Evolutionary conservation across 2,113 vertebrate genomes (phyloP).

Genomic region (Poicephalus gulielmi): DNA sequence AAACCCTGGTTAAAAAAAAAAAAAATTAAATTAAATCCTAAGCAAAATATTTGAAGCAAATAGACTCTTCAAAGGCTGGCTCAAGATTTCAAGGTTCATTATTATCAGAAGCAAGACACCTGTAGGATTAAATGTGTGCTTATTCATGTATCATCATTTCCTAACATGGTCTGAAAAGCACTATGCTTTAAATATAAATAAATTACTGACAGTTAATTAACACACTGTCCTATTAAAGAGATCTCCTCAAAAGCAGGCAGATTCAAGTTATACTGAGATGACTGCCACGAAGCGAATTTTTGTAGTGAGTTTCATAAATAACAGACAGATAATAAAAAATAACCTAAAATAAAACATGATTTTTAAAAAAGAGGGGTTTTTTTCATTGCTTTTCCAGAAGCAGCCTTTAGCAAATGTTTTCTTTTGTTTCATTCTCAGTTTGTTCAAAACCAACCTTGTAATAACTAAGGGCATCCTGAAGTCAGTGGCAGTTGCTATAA

Average conservation of each 20-base stretch:
- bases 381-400: slow-evolving; percentile 19
- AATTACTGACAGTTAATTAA: slow-evolving; percentile 61
- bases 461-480: slow-evolving; percentile 19
- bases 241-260: slow-evolving; percentile 23
- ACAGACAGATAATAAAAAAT: slow-evolving; percentile 35
- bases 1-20: not conserved
- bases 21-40: slow-evolving; percentile 8
- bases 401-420: slow-evolving; percentile 50
- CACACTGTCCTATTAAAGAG: slow-evolving; percentile 27
- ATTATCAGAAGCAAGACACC: not conserved
- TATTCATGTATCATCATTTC: not conserved
- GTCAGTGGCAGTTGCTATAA: slow-evolving; percentile 55
- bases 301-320: slow-evolving; percentile 47
- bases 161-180: not conserved
- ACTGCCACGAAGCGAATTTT: slow-evolving; percentile 42
- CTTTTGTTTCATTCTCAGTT: slow-evolving; percentile 33
- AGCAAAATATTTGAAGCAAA: slow-evolving; percentile 22
- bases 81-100: not conserved
- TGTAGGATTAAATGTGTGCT: not conserved
- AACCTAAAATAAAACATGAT: slow-evolving; percentile 43
- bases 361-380: not conserved
- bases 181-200: not conserved
- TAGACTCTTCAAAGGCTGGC: not conserved
- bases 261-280: slow-evolving; percentile 36
- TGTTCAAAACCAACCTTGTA: slow-evolving; percentile 48